These are phyloP conservation scores for Rhegmatorhina hoffmannsi DNA, from an alignment of 2,113 vertebrate genomes.

Conservation along the genomic window DNA sequence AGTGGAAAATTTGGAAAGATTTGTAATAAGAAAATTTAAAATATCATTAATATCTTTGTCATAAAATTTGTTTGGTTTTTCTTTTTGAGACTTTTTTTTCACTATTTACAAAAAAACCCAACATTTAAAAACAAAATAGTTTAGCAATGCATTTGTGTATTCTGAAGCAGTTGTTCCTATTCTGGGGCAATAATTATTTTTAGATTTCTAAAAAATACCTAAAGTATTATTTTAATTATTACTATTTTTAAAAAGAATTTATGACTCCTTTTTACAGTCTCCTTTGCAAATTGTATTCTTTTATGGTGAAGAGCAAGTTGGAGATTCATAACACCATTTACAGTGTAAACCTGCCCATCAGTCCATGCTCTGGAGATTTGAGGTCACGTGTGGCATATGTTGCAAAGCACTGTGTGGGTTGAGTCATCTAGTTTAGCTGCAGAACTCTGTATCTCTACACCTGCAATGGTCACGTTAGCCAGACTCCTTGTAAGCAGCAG, in stretches of 20 bases:
- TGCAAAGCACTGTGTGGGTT: fast-evolving
- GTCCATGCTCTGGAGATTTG: not conserved
- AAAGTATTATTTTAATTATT: not conserved
- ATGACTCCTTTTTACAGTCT: not conserved
- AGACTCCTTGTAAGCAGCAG: not conserved
- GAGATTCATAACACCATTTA: not conserved
- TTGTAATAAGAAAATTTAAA: not conserved
- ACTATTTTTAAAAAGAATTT: not conserved
- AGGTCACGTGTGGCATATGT: fast-evolving
- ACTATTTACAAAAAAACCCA: not conserved
- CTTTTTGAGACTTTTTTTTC: not conserved
- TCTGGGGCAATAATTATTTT: not conserved
- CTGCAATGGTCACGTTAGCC: not conserved
- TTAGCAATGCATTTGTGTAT: not conserved
- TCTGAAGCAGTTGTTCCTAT: not conserved
- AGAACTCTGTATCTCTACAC: not conserved
- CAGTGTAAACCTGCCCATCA: not conserved
- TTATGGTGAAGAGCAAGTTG: not conserved
- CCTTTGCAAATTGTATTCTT: not conserved
- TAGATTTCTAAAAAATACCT: not conserved
- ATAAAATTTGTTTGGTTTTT: not conserved
- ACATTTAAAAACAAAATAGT: not conserved
- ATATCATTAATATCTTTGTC: not conserved
- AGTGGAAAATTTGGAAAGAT: not conserved
- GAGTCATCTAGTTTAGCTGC: not conserved